Conservation (phyloP, 2,888 invertebrate genomes). For the Augochlorella aurata region DNA sequence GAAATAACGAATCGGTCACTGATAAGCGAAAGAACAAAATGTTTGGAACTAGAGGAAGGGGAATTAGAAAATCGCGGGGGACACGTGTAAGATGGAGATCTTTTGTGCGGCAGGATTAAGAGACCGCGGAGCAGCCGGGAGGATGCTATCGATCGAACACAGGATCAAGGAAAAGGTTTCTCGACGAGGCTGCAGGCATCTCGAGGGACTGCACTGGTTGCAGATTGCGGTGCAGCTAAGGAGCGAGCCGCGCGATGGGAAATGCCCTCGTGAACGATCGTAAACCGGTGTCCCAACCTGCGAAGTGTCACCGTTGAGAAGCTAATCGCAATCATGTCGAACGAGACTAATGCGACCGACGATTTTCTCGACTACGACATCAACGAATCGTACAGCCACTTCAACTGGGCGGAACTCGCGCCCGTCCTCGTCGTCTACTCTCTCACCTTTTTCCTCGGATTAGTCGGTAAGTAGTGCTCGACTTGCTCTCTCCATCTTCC, state of each 20-base stretch:
- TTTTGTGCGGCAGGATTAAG: slow-evolving; percentile 13
- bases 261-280: slow-evolving; percentile 18
- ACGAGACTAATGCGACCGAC: slow-evolving; percentile 70
- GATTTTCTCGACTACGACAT: slow-evolving; percentile 82
- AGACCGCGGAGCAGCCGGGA: not conserved
- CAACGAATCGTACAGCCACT: slow-evolving; percentile 82
- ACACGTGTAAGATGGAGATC: no score
- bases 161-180: slow-evolving; percentile 2
- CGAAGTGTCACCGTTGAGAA: slow-evolving; percentile 37
- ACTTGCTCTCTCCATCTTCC: not conserved
- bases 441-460: slow-evolving; percentile 85
- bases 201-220: not conserved
- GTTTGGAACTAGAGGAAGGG: not conserved
- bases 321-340: slow-evolving; percentile 56
- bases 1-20: no score
- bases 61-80: not conserved
- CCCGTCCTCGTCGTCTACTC: slow-evolving; percentile 85
- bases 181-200: not conserved
- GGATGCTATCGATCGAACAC: slow-evolving; percentile 22
- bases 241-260: slow-evolving; percentile 29
- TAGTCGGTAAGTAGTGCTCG: slow-evolving; percentile 83
- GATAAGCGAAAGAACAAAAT: not conserved
- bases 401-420: slow-evolving; percentile 84
- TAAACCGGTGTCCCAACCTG: slow-evolving; percentile 27
- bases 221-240: slow-evolving; percentile 10